These are phyloP conservation scores for Camelus bactrianus DNA, from an alignment of 2,113 vertebrate species.

Conservation along the genomic window DNA sequence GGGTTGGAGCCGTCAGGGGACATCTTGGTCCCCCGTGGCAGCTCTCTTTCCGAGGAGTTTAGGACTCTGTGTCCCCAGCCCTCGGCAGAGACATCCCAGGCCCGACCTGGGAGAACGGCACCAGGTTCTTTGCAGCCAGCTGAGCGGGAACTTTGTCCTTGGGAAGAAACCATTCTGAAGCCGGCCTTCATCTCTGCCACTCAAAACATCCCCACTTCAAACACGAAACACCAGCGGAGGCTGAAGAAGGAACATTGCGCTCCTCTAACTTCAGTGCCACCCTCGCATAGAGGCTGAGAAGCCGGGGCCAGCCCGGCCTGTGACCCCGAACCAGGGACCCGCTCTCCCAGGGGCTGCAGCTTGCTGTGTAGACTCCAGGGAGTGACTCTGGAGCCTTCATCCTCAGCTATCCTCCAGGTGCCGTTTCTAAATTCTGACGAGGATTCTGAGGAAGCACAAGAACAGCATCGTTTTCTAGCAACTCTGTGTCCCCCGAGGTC, in stretches of 20 bases:
- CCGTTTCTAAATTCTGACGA: neutral
- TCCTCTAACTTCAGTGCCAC: neutral
- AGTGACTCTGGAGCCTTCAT: neutral
- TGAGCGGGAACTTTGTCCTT: neutral
- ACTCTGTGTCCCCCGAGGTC: neutral
- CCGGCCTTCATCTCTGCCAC: neutral
- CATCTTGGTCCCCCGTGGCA: neutral
- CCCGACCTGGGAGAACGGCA: neutral
- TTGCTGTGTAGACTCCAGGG: neutral
- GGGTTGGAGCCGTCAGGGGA: neutral
- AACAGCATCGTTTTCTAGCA: neutral
- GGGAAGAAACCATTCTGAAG: neutral
- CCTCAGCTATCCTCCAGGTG: neutral
- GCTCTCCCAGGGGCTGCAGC: neutral
- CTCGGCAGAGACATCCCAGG: neutral
- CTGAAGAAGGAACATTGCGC: neutral
- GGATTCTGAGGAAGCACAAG: neutral
- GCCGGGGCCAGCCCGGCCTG: neutral
- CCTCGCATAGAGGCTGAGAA: neutral
- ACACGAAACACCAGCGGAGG: neutral
- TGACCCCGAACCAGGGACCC: neutral
- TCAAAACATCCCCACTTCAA: neutral
- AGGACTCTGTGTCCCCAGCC: neutral
- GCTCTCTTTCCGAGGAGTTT: neutral
- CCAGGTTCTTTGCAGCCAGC: neutral